Base-by-base conservation (phyloP, 2,797 vertebrate species). In the Diplodus sargus region DNA sequence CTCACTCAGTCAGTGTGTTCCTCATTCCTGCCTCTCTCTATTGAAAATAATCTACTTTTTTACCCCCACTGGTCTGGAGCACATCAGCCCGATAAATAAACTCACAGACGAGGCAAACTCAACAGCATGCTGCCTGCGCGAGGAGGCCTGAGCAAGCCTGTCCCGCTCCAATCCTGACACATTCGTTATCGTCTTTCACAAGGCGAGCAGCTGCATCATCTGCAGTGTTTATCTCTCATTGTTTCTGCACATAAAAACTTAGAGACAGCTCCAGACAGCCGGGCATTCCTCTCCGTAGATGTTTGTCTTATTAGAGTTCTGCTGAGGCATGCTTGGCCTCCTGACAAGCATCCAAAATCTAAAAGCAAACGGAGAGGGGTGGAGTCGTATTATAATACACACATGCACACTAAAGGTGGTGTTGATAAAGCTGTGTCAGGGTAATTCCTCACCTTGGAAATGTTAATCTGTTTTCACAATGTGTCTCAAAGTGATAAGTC, bases 241-340 rank as follows among this genome's bases (percentile, higher is more conserved):
- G 60, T 70, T 69, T 58, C 74, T 54, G 63, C 77, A 67, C 53
- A 67, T 74, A 56, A 77, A 80, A 77, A 43, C 30, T 15, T 15
- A 0, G 52, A 70, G 68, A 67, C 58, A 22, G 56, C 53, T 78
- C 76, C 74, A 86, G 78, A 81, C 85, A 86, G 80, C 67, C 61
- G 60, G 83, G 72, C 90, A 91, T 93, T 92, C 89, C 89, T 86
- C 79, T 53, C 47, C 25, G 3, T 82, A 78, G 64, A 85, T 85
- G 83, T 90, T 90, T 84, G 75, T 76, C 80, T 86, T 70, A 54
- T 83, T 71, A 43, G 74, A 83, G 87, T 78, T 88, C 75, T 89
- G 84, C 89, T 84, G 86, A 86, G 80, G 82, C 86, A 78, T 70
- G 89, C 90, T 88, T 79, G 64, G 85, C 77, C 75, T 70, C 79